phyloP scores from a whole-genome alignment of 2,888 invertebrate genomes.

The Capitulum mitella region DNA sequence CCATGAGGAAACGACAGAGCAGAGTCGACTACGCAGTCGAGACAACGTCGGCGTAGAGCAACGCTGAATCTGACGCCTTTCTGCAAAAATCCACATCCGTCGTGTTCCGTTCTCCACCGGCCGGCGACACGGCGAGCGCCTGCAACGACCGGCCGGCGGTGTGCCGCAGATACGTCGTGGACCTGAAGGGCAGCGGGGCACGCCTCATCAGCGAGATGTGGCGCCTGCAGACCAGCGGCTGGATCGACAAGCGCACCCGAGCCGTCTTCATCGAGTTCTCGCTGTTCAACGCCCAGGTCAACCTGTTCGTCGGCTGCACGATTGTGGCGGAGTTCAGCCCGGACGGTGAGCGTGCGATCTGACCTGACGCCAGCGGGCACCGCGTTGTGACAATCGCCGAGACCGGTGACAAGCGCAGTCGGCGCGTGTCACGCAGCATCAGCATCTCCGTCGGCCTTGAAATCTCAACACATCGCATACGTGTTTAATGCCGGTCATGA shows the following conservation, averaged over 20 bases:
- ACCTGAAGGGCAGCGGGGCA: constrained; percentile 37
- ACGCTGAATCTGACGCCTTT: too few species aligned
- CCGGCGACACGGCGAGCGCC: too few species aligned
- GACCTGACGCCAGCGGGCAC: too few species aligned
- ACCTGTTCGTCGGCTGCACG: constrained; percentile 38
- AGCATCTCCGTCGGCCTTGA: not conserved
- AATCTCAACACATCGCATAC: too few species aligned
- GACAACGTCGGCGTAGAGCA: too few species aligned
- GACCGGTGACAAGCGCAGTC: not conserved
- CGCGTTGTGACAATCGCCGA: not conserved
- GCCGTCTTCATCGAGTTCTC: constrained; percentile 50
- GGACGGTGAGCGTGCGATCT: constrained; percentile 31
- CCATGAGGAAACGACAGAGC: too few species aligned
- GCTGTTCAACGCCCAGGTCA: constrained; percentile 47
- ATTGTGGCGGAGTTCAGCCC: constrained; percentile 33
- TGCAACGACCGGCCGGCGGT: too few species aligned
- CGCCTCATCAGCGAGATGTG: constrained; percentile 40
- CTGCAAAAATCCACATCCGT: too few species aligned
- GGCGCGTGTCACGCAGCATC: too few species aligned
- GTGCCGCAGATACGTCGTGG: constrained; percentile 27
- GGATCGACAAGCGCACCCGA: constrained; percentile 48
- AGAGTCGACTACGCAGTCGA: too few species aligned
- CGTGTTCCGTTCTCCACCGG: too few species aligned
- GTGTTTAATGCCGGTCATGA: too few species aligned
- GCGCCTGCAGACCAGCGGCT: constrained; percentile 42